A percentile compares a stretch with the other conserved stretches of the same genome.
phyloP scores from a whole-genome alignment of 2,888 invertebrate species.

The Lymantria monacha region DNA sequence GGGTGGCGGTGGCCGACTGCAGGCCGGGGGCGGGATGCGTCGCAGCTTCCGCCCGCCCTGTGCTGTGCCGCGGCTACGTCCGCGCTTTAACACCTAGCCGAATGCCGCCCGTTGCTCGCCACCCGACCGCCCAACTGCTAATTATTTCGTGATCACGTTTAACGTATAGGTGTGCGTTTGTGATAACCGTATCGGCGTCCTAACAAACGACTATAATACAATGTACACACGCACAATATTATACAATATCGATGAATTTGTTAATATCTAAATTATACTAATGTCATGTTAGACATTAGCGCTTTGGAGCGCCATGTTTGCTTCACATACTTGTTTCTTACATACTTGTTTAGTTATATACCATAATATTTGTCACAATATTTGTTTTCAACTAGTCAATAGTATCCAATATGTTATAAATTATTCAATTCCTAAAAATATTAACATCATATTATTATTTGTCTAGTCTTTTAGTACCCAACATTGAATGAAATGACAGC shows the following conservation, averaged over 20 bases:
- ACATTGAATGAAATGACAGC: too few relatives aligned
- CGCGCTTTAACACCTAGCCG: slow-evolving; percentile 30
- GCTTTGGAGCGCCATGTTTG: too few relatives aligned
- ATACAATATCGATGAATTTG: neutral
- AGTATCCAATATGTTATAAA: too few relatives aligned
- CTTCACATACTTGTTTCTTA: too few relatives aligned
- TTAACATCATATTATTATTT: too few relatives aligned
- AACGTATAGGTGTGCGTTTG: slow-evolving; percentile 30
- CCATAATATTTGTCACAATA: too few relatives aligned
- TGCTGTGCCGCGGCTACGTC: slow-evolving; percentile 30
- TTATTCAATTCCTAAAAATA: too few relatives aligned
- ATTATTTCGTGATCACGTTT: slow-evolving; percentile 48
- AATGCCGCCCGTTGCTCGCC: slow-evolving; percentile 24
- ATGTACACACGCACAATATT: neutral
- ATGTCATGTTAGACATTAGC: too few relatives aligned
- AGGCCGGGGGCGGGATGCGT: slow-evolving; percentile 64
- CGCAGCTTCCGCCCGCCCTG: slow-evolving; percentile 77
- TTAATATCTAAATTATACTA: too few relatives aligned
- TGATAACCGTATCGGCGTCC: slow-evolving; percentile 27
- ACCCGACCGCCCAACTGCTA: slow-evolving; percentile 33
- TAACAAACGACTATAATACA: neutral
- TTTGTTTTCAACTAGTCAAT: too few relatives aligned
- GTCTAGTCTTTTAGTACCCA: too few relatives aligned
- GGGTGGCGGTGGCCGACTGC: slow-evolving; percentile 41
- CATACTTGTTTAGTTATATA: too few relatives aligned